These are phyloP conservation scores for Lysiphlebus fabarum DNA, from an alignment of 1,140 invertebrate genomes.

Conservation along the genomic window DNA sequence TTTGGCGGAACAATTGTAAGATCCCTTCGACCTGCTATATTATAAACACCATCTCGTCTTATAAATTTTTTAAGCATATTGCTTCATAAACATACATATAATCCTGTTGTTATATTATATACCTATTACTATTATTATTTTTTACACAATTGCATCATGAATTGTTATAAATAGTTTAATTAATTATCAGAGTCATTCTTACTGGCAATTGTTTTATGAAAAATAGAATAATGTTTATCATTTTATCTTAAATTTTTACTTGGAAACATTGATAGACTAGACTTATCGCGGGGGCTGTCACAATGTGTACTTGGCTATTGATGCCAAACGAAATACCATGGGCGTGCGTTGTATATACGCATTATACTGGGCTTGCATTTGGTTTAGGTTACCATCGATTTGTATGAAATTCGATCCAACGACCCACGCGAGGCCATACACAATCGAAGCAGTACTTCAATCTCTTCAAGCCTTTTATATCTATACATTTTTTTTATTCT, in stretches of 20 bases:
- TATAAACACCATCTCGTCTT: neutral
- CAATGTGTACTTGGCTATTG: slow-evolving; percentile 30
- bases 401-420: slow-evolving; percentile 50
- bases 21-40: neutral
- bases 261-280: no score
- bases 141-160: no score
- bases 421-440: slow-evolving; percentile 37
- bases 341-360: slow-evolving; percentile 23
- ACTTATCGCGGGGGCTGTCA: no score
- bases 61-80: neutral
- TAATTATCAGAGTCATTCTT: no score
- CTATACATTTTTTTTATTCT: slow-evolving; percentile 21
- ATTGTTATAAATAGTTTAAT: no score
- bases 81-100: neutral
- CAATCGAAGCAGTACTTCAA: slow-evolving; percentile 12
- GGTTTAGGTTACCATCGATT: slow-evolving; percentile 49
- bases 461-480: slow-evolving; percentile 8
- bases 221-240: no score
- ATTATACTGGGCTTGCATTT: slow-evolving; percentile 31
- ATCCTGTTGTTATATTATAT: no score
- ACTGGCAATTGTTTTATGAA: no score
- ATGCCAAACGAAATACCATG: slow-evolving; percentile 25
- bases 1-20: slow-evolving; percentile 22
- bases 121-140: no score
- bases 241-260: no score